Evolutionary conservation across 1,140 invertebrate genomes (phyloP), one percentile per base, ranked within the genome.

Genomic region (Cotesia typhae): DNA sequence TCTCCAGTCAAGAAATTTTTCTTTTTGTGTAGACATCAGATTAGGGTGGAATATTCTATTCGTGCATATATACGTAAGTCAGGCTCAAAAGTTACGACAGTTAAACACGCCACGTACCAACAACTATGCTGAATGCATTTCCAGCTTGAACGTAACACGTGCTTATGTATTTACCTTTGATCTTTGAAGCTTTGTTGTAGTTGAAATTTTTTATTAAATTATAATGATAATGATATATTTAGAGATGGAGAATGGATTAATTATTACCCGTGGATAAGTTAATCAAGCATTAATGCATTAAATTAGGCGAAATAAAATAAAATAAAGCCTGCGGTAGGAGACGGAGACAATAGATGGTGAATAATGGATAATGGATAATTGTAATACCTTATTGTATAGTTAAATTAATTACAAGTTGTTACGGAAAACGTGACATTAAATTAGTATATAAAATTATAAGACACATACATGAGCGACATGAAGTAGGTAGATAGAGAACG

Each of bases 31-130:
- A 7, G 6, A 20, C 12, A 57, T 57, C 53, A 57, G 53, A 57
- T 6, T 57, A 17, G 53, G 17, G 17, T 14, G n/a, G 5, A 14
- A 57, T n/a, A n/a, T 12, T 14, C 41, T 41, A 6, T 65, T 9
- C 41, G n/a, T 9, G 36, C 7, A 35, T 38, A 17, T 38, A 28
- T 41, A 65, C 28, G 20, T 17, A 38, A 2, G 12, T 28, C 4
- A 38, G 14, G 47, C 47, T 47, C 51, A 51, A 61, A 70, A 71
- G 70, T 71, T 71, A 71, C 70, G 70, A 66, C 60, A 28, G 63
- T 17, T 55, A n/a, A 71, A 65, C 70, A 65, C 70, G 70, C 70
- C 37, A 71, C 60, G 37, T 37, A 10, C 14, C 35, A 41, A 57
- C 61, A 14, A 55, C 52, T 35, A 63, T 51, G 57, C 47, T 38